phyloP scores from a whole-genome alignment of 2,888 invertebrate species.

The Aproaerema taeniolella region DNA sequence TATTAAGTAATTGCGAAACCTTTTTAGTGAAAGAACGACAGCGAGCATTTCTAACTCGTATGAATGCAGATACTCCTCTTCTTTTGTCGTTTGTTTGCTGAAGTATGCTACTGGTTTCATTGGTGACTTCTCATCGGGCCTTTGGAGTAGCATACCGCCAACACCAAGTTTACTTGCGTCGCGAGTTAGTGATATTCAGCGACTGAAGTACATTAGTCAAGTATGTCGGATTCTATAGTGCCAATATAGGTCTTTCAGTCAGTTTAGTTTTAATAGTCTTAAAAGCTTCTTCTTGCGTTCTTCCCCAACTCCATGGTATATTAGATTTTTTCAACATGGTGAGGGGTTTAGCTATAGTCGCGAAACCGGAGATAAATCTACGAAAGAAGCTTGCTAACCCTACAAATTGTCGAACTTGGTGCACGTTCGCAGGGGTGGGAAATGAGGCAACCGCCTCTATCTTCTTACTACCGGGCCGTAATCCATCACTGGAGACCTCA shows the following conservation, averaged over 20 bases:
- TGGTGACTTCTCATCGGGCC: background rate
- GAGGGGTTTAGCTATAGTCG: conserved; percentile 10
- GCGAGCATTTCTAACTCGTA: conserved; percentile 27
- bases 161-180: conserved; percentile 13
- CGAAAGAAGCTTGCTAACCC: conserved; percentile 26
- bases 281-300: conserved; percentile 10
- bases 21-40: conserved; percentile 8
- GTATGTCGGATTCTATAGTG: conserved; percentile 8
- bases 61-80: too few relatives aligned
- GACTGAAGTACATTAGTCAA: conserved; percentile 13
- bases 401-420: conserved; percentile 28
- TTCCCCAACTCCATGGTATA: conserved; percentile 10
- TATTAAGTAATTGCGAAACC: conserved; percentile 5
- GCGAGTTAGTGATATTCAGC: too few relatives aligned
- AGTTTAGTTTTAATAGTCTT: conserved; percentile 2
- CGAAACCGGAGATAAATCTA: conserved; percentile 22
- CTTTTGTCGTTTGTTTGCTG: conserved; percentile 33
- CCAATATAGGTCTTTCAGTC: conserved; percentile 7
- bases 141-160: conserved; percentile 11
- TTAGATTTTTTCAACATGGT: conserved; percentile 8
- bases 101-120: conserved; percentile 25
- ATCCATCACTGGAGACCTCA: conserved; percentile 9
- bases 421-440: conserved; percentile 20
- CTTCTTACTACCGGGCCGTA: conserved; percentile 11
- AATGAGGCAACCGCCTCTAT: conserved; percentile 23